Evolutionary conservation across 2,888 invertebrate species (phyloP).

Genomic region (Platycnemis pennipes): DNA sequence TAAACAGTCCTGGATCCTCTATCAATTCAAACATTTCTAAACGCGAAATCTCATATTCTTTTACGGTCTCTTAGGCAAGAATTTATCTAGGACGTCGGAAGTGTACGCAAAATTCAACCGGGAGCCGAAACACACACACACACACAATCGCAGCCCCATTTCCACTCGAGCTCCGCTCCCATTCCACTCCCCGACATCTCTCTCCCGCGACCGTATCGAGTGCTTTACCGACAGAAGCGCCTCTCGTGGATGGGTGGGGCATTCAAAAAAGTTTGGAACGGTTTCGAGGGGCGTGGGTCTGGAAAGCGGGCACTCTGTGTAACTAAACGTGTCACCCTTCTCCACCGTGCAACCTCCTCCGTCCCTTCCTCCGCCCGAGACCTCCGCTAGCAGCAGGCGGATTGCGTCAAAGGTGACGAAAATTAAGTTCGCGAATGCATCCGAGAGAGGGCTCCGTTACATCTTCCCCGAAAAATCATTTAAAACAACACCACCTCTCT

Average conservation of each 20-base stretch:
- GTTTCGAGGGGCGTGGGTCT: not conserved
- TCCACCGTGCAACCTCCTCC: not conserved
- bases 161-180: not conserved
- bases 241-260: not conserved
- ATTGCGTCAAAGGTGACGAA: not conserved
- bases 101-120: too few species aligned
- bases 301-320: conserved; percentile 21
- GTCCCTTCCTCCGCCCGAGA: not conserved
- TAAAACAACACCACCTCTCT: not conserved
- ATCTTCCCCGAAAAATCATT: not conserved
- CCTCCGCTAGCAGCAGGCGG: not conserved
- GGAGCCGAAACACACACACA: too few species aligned
- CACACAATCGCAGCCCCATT: too few species aligned
- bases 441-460: not conserved
- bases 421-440: conserved; percentile 36
- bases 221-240: conserved; percentile 17
- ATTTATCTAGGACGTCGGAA: too few species aligned
- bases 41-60: too few species aligned
- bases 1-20: too few species aligned
- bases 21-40: too few species aligned
- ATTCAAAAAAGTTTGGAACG: conserved; percentile 28
- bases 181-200: not conserved
- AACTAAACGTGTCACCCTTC: not conserved
- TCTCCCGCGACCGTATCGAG: not conserved
- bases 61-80: too few species aligned